A percentile compares a stretch with the other conserved stretches of the same genome.
phyloP scores from a whole-genome alignment of 2,888 invertebrate species.

The Drosophila gaucha region DNA sequence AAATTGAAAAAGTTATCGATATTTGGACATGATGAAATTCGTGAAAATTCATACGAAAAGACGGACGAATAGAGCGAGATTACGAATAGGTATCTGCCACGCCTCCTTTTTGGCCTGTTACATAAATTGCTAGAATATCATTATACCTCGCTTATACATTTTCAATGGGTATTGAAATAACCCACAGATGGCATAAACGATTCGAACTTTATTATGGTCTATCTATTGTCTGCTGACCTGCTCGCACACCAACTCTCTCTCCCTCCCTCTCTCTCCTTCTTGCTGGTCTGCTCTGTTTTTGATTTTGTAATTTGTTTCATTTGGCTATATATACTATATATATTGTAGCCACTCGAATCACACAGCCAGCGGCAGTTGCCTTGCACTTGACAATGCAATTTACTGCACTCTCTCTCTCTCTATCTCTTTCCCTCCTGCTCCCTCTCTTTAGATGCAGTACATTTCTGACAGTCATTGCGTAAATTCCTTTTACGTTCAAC shows the following conservation, averaged over 20 bases:
- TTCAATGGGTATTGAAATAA: background rate
- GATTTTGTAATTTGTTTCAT: conserved; percentile 35
- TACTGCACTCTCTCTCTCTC: background rate
- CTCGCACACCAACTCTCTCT: background rate
- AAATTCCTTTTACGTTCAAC: conserved; percentile 31
- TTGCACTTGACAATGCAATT: conserved; percentile 61
- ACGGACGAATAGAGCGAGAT: background rate
- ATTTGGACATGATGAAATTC: too few species aligned
- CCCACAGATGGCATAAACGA: conserved; percentile 6
- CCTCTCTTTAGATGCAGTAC: background rate
- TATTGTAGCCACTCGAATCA: background rate
- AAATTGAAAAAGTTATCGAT: background rate
- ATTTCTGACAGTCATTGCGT: conserved; percentile 42
- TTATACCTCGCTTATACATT: background rate
- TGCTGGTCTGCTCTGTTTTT: background rate
- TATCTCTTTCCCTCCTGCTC: background rate
- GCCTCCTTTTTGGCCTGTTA: background rate
- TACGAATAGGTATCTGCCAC: background rate
- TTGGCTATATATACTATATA: background rate
- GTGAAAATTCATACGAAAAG: too few species aligned
- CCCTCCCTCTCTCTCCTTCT: background rate
- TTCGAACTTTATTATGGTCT: conserved; percentile 1
- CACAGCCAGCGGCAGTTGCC: background rate
- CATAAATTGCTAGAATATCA: accelerated
- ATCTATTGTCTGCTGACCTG: background rate